A percentile compares a stretch with the other conserved stretches of the same genome.
These are phyloP conservation scores for Ciconia maguari DNA, from an alignment of 2,113 vertebrate species.

Conservation along the genomic window DNA sequence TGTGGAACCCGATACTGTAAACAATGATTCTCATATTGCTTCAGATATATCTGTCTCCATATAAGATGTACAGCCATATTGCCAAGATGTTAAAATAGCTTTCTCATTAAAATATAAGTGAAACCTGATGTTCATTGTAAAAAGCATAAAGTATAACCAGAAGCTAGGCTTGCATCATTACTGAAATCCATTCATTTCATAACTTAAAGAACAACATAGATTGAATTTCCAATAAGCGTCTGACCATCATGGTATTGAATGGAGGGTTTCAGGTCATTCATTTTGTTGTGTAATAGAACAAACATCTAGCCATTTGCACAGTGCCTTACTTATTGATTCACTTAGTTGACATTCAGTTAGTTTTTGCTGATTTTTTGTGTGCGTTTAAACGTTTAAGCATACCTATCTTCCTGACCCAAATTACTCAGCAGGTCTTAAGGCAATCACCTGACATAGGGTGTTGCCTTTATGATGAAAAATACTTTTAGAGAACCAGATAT, in stretches of 20 bases:
- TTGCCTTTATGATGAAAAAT: background rate
- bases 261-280: background rate
- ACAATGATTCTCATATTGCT: background rate
- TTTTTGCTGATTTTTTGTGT: background rate
- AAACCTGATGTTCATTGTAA: conserved; percentile 28
- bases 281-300: background rate
- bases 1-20: background rate
- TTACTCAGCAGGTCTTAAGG: background rate
- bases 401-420: background rate
- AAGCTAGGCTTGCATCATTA: background rate
- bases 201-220: background rate
- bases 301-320: background rate
- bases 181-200: background rate
- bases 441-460: background rate
- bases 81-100: conserved; percentile 40
- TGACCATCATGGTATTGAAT: background rate
- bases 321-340: background rate
- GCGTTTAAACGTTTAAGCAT: background rate
- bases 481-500: background rate
- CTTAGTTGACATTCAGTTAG: background rate
- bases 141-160: conserved; percentile 10
- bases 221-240: background rate
- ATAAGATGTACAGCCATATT: background rate
- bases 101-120: conserved; percentile 28
- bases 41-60: background rate